Percentiles rank a stretch among this genome's conserved stretches.
Evolutionary conservation across 2,888 invertebrate species (phyloP).

Genomic region (Hydropsyche betteni): DNA sequence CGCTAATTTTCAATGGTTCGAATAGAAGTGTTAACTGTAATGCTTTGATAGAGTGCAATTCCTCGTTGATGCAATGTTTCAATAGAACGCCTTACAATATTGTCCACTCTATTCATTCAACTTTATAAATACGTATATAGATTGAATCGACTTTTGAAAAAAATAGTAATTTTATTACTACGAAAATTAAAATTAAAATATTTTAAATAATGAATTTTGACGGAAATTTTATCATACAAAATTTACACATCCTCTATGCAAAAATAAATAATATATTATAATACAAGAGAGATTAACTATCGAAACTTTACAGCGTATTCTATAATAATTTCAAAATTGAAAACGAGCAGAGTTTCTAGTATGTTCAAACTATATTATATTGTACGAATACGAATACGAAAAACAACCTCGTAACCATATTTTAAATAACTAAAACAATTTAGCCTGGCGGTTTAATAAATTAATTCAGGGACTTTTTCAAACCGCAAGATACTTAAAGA

Average conservation of each 20-base stretch:
- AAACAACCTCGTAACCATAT: neutral
- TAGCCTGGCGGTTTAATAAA: neutral
- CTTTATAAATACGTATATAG: no score
- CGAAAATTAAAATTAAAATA: no score
- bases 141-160: no score
- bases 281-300: neutral
- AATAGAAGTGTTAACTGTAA: no score
- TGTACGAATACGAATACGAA: neutral
- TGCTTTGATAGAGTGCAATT: no score
- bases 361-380: neutral
- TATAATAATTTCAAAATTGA: conserved; percentile 5
- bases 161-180: no score
- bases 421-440: neutral
- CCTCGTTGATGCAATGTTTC: no score
- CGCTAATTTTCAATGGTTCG: no score
- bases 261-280: conserved; percentile 7
- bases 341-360: neutral
- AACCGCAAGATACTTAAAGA: conserved; percentile 14
- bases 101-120: no score
- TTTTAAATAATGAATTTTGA: no score
- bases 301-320: neutral
- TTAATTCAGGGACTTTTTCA: neutral
- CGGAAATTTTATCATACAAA: neutral
- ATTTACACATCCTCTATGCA: neutral
- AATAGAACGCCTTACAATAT: no score